Evolutionary conservation across 35 echinoderm and acorn worm species (phyloP).

Genomic region (Ophioderma brevispina): DNA sequence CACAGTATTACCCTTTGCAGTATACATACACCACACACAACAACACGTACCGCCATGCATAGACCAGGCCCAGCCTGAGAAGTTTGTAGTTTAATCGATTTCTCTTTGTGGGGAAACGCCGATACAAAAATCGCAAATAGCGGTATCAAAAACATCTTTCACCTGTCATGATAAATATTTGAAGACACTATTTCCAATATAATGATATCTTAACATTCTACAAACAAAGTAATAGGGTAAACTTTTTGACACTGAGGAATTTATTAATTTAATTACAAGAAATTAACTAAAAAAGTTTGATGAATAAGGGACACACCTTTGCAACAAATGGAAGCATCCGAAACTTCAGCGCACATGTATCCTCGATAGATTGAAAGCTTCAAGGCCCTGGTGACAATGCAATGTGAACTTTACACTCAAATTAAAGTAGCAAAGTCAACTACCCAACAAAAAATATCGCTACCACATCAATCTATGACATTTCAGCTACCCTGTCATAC

Average conservation of each 20-base stretch:
- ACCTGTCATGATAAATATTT: not conserved
- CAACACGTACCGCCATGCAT: too few species aligned
- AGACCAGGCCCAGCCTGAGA: not conserved
- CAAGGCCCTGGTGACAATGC: not conserved
- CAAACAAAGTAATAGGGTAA: not conserved
- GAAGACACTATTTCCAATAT: not conserved
- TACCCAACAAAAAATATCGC: not conserved
- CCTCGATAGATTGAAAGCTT: not conserved
- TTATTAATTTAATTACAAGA: too few species aligned
- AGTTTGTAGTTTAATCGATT: not conserved
- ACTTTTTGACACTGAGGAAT: not conserved
- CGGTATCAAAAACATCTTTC: not conserved
- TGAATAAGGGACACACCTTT: not conserved
- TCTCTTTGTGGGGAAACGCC: not conserved
- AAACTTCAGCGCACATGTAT: not conserved
- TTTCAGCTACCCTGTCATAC: not conserved
- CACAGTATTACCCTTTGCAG: too few species aligned
- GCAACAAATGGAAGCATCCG: not conserved
- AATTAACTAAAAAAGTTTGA: not conserved
- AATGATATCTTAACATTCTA: not conserved
- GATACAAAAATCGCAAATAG: not conserved
- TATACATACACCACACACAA: too few species aligned
- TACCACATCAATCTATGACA: not conserved
- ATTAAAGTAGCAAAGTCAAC: not conserved
- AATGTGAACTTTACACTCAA: not conserved